phyloP scores from a whole-genome alignment of 2,113 vertebrate genomes.

The Leiothrix lutea region DNA sequence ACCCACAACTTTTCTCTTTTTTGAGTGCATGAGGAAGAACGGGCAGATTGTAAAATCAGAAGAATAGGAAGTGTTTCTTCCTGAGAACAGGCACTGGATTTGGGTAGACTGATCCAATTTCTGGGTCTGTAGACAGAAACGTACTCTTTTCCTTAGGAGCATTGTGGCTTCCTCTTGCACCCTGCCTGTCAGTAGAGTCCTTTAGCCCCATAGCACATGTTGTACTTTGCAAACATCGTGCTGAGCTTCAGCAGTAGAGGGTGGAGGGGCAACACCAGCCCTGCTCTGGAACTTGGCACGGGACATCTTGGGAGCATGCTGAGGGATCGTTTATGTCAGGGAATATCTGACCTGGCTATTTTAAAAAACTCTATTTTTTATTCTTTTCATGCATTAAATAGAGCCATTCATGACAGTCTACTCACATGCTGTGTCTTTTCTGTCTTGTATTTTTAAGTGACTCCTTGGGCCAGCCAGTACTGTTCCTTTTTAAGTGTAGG shows the following conservation, averaged over 20 bases:
- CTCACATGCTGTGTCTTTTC: constrained; percentile 1
- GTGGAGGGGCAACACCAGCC: neutral
- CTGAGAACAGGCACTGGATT: neutral
- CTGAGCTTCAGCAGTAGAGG: neutral
- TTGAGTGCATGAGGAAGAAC: accelerated
- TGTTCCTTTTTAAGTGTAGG: neutral
- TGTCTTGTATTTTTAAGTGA: neutral
- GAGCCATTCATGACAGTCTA: neutral
- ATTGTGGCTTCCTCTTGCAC: neutral
- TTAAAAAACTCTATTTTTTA: neutral
- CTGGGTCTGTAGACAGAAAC: neutral
- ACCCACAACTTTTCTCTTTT: neutral
- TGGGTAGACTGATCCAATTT: neutral
- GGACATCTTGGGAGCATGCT: neutral
- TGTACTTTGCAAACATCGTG: neutral
- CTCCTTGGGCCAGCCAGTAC: neutral
- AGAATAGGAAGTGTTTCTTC: neutral
- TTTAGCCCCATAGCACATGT: accelerated
- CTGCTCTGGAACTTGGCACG: accelerated
- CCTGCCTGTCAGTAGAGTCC: neutral
- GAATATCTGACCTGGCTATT: neutral
- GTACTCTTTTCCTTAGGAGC: neutral
- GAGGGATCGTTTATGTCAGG: neutral
- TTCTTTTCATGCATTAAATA: neutral
- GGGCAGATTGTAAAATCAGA: neutral